These are phyloP conservation scores for Darevskia mixta DNA, from an alignment of 2,797 vertebrate species.

Conservation along the genomic window DNA sequence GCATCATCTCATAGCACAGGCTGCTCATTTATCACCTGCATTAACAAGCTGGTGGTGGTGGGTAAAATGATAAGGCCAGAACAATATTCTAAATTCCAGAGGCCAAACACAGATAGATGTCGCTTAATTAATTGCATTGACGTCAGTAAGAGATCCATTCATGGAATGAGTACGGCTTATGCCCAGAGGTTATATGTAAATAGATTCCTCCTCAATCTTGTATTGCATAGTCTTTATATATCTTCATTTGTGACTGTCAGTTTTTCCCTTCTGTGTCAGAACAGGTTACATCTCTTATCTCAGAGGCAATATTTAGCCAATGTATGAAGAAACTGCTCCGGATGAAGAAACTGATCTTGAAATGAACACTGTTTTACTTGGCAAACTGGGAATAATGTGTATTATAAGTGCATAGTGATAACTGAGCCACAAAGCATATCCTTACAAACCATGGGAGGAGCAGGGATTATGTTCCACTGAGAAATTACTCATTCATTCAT, in stretches of 20 bases:
- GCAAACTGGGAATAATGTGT: slow-evolving; percentile 22
- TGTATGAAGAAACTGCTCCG: slow-evolving; percentile 11
- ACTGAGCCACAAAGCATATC: slow-evolving; percentile 33
- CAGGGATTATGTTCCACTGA: slow-evolving; percentile 41
- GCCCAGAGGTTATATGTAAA: slow-evolving; percentile 43
- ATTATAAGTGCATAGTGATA: slow-evolving; percentile 25
- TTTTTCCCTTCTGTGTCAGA: slow-evolving; percentile 30
- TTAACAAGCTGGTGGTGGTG: slow-evolving; percentile 22
- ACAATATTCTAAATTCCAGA: slow-evolving; percentile 29
- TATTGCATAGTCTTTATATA: neutral
- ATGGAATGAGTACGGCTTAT: slow-evolving; percentile 21
- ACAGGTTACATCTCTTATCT: slow-evolving; percentile 31
- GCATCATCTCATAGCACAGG: slow-evolving; percentile 7
- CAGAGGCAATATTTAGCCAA: slow-evolving; percentile 21
- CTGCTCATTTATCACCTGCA: neutral
- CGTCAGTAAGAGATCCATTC: slow-evolving; percentile 50
- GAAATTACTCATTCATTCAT: slow-evolving; percentile 45
- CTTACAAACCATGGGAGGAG: slow-evolving; percentile 6
- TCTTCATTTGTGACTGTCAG: slow-evolving; percentile 18
- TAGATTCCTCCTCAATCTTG: slow-evolving; percentile 29
- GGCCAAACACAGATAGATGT: slow-evolving; percentile 36
- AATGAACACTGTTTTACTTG: slow-evolving; percentile 42
- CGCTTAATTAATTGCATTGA: slow-evolving; percentile 68
- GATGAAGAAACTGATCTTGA: slow-evolving; percentile 21
- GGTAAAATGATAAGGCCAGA: slow-evolving; percentile 46